phyloP scores from a whole-genome alignment of 2,797 vertebrate genomes.

The Ambastaia sidthimunki region DNA sequence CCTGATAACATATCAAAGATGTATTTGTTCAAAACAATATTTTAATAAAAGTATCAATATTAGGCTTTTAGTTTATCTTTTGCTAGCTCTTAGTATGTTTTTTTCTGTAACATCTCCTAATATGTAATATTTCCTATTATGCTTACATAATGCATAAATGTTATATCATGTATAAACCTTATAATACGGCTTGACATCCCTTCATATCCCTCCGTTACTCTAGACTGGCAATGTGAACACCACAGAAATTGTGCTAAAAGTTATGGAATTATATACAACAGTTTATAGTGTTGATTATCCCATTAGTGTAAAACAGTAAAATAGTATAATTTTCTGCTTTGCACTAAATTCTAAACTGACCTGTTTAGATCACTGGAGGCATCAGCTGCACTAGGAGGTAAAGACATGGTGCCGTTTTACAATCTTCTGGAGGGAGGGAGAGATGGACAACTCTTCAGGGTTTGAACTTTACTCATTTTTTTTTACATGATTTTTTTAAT shows the following conservation, averaged over 20 bases:
- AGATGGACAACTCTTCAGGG: slow-evolving; percentile 87
- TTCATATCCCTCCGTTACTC: background rate
- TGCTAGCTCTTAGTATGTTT: background rate
- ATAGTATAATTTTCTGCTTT: background rate
- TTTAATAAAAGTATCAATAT: background rate
- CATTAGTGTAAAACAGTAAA: background rate
- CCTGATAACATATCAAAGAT: background rate
- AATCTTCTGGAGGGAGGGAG: slow-evolving; percentile 85
- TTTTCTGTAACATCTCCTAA: too few relatives aligned
- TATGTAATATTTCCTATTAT: background rate
- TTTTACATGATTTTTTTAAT: background rate
- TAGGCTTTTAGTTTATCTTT: background rate
- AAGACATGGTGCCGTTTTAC: slow-evolving; percentile 88
- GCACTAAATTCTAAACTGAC: background rate
- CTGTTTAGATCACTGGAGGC: slow-evolving; percentile 84
- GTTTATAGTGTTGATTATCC: background rate
- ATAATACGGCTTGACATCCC: too few relatives aligned
- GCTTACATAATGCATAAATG: background rate
- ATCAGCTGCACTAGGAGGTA: slow-evolving; percentile 83
- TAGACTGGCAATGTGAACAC: background rate
- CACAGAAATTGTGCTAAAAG: background rate
- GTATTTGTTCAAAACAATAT: background rate
- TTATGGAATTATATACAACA: background rate
- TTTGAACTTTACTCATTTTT: slow-evolving; percentile 67
- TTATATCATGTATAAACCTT: too few relatives aligned